Evolutionary conservation across 2,113 vertebrate genomes (phyloP).

Genomic region (Pachyramphus minor): DNA sequence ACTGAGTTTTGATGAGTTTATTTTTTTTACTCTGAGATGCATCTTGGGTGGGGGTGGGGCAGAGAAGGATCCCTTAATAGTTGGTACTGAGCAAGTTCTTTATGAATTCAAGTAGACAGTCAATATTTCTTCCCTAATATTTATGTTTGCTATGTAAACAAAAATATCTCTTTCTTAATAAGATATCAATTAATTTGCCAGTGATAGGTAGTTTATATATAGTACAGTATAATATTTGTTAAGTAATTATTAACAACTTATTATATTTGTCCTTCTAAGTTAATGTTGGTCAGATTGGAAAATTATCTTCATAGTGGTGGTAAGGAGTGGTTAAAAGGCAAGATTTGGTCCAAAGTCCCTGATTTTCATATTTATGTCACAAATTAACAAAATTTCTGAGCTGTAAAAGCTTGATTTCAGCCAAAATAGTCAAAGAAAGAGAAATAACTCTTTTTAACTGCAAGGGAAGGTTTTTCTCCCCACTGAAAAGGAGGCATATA

Average conservation of each 20-base stretch:
- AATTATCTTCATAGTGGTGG: neutral
- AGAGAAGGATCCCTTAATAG: neutral
- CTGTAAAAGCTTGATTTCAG: neutral
- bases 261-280: neutral
- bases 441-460: neutral
- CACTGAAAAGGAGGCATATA: neutral
- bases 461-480: rapidly evolving
- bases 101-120: neutral
- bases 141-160: neutral
- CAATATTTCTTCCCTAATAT: neutral
- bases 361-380: neutral
- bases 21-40: neutral
- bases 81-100: neutral
- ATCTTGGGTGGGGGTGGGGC: neutral
- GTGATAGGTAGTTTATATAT: neutral
- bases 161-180: neutral
- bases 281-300: neutral
- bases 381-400: neutral
- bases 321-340: neutral
- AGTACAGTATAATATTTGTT: neutral
- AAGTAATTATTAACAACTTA: neutral
- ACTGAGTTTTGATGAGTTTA: neutral
- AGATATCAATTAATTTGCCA: neutral
- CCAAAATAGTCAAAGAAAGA: neutral
- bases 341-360: neutral